Evolutionary conservation across 2,888 invertebrate genomes (phyloP), one percentile per base, ranked within the genome.

Genomic region (Oasisia sp.): DNA sequence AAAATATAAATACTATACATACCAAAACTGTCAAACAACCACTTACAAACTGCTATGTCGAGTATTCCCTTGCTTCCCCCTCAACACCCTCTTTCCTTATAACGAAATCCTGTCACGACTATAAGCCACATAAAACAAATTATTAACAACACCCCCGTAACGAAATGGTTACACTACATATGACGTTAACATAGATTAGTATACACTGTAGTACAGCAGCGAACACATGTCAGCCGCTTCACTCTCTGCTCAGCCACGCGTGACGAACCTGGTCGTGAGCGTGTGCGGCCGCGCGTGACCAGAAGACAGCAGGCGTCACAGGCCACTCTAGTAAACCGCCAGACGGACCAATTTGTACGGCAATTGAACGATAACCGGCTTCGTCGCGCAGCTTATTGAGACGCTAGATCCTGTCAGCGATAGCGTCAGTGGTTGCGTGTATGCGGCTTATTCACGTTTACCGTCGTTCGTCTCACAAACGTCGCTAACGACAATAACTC

Each of bases 311-410:
- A 74, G 74, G 74, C 27, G 74, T n/a, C 14, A 74, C 74, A 74
- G 74, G 27, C 74, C 27, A 74, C 74, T 74, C n/a, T 74, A 27
- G 74, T 74, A 74, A 74, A 27, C 74, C n/a, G 74, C 74, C 74
- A 74, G 74, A 74, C 74, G 27, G 74, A n/a, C n/a, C 74, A 74
- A 74, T 74, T 74, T 74, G 74, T 74, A 74, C 74, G 74, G 74
- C 74, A 74, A 74, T 74, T 74, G 74, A 74, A 74, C 74, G 74
- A 74, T 74, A 74, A 74, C 74, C 74, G 74, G 74, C 74, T 74
- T 74, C 19, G 74, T 27, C 27, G 27, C 74, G 19, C 27, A 27
- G 19, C 74, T 74, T 74, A 74, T 74, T 74, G 74, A 74, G 74
- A 74, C 74, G 74, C 7, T 27, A 74, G 74, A 74, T 74, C 27